These are phyloP conservation scores for Bombus waltoni DNA, from an alignment of 1,140 invertebrate genomes.

Conservation along the genomic window DNA sequence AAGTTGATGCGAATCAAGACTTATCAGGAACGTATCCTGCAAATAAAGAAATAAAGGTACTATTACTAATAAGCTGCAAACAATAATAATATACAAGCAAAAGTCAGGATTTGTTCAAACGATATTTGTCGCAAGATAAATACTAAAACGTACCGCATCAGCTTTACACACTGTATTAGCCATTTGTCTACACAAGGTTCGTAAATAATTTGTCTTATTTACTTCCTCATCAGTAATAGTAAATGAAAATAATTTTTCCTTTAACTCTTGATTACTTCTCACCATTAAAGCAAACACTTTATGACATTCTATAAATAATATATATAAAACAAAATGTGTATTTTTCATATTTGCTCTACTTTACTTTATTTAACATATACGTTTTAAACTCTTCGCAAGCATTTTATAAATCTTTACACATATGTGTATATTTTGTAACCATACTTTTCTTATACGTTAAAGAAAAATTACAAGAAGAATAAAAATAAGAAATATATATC, in stretches of 20 bases:
- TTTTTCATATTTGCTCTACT: not conserved
- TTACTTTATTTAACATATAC: not conserved
- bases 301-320: slow-evolving; percentile 88
- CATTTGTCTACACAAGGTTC: slow-evolving; percentile 92
- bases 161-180: slow-evolving; percentile 93
- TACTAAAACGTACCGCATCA: slow-evolving; percentile 87
- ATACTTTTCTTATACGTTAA: not conserved
- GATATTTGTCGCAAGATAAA: not conserved
- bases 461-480: not conserved
- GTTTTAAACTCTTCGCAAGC: not conserved
- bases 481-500: not conserved
- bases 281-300: slow-evolving; percentile 95
- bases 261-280: slow-evolving; percentile 91
- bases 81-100: not conserved
- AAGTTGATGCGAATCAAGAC: slow-evolving; percentile 90
- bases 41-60: slow-evolving; percentile 65
- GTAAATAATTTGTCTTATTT: slow-evolving; percentile 91
- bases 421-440: not conserved
- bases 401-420: not conserved
- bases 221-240: slow-evolving; percentile 91
- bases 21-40: slow-evolving; percentile 90
- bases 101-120: not conserved
- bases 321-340: slow-evolving; percentile 26
- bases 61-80: slow-evolving; percentile 25
- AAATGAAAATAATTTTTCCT: slow-evolving; percentile 94